These are phyloP conservation scores for Chrysomallon squamiferum DNA, from an alignment of 1,140 invertebrate genomes.

Conservation along the genomic window DNA sequence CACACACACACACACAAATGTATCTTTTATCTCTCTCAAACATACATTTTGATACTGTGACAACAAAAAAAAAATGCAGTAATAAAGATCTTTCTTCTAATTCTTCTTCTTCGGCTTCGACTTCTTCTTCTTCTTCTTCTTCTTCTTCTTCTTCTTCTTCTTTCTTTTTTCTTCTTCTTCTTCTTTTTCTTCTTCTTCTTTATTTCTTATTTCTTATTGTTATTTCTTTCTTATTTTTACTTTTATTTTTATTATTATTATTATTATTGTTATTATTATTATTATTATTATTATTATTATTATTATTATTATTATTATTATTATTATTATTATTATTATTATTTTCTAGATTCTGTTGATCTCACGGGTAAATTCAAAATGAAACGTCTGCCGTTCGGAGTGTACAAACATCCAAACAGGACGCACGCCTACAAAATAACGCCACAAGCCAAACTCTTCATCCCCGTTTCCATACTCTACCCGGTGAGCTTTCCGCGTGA, in stretches of 20 bases:
- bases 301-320: too few species aligned
- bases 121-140: not conserved
- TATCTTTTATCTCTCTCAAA: not conserved
- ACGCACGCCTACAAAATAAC: constrained; percentile 39
- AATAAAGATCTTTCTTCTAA: not conserved
- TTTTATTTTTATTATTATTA: too few species aligned
- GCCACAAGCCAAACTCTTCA: constrained; percentile 36
- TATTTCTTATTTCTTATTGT: too few species aligned
- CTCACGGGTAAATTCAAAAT: constrained; percentile 36
- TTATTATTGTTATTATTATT: constrained; percentile 9
- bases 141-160: not conserved
- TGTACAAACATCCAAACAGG: constrained; percentile 27
- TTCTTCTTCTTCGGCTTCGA: too few species aligned
- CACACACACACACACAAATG: too few species aligned
- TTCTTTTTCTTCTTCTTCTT: not conserved
- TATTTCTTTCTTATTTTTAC: too few species aligned
- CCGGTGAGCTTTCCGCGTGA: constrained; percentile 40
- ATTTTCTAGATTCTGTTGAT: constrained; percentile 33
- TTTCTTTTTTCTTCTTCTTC: constrained; percentile 6
- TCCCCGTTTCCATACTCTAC: constrained; percentile 38
- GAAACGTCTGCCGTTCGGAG: constrained; percentile 39
- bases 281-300: constrained; percentile 9
- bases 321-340: too few species aligned
- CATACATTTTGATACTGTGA: not conserved
- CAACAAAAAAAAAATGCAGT: not conserved